Conservation (phyloP, 2,888 invertebrate species). For the Adela reaumurella region DNA sequence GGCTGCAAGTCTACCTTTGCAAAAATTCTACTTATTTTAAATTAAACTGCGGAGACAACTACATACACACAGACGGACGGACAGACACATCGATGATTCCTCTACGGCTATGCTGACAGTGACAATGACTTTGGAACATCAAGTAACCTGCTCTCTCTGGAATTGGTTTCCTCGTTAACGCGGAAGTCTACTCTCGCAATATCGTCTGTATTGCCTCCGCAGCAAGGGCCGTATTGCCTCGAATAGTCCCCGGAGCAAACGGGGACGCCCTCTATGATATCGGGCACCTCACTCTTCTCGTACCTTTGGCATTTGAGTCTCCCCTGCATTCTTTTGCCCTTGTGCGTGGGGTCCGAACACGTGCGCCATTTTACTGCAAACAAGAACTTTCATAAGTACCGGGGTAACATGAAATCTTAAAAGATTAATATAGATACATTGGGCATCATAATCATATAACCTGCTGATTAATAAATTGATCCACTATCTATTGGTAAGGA, state of each 20-base stretch:
- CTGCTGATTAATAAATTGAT: too few relatives aligned
- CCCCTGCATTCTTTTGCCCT: conserved; percentile 33
- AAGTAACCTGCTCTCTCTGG: conserved; percentile 25
- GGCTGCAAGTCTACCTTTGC: too few relatives aligned
- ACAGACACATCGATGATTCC: too few relatives aligned
- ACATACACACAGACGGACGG: too few relatives aligned
- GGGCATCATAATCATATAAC: too few relatives aligned
- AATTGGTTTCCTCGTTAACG: conserved; percentile 30
- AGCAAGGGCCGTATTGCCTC: conserved; percentile 21
- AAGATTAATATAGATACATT: too few relatives aligned
- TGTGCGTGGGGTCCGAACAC: conserved; percentile 36
- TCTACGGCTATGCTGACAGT: too few relatives aligned
- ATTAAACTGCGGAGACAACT: too few relatives aligned
- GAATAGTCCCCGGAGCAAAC: conserved; percentile 39
- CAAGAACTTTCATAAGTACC: not conserved
- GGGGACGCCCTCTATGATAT: conserved; percentile 51
- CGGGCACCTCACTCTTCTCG: conserved; percentile 49
- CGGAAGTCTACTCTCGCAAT: conserved; percentile 33
- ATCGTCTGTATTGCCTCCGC: conserved; percentile 22
- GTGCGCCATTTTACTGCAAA: conserved; percentile 37
- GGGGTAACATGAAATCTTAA: too few relatives aligned
- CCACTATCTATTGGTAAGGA: too few relatives aligned
- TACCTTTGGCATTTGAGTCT: conserved; percentile 39
- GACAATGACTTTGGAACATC: too few relatives aligned
- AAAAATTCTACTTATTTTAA: too few relatives aligned